phyloP scores from a whole-genome alignment of 2,113 vertebrate species.

The Nesogale talazaci region DNA sequence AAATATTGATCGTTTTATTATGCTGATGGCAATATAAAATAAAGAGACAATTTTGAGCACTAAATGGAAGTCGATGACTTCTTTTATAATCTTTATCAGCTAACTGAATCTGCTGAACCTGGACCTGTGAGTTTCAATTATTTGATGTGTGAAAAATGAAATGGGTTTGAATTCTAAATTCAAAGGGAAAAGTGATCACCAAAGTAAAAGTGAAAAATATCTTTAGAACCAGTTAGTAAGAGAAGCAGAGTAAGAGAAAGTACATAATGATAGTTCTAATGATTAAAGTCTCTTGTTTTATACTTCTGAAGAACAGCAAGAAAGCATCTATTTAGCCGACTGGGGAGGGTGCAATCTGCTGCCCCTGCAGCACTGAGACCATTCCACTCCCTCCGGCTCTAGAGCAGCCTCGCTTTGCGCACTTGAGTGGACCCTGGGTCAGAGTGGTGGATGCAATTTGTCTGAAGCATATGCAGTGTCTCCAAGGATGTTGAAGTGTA shows the following conservation, averaged over 20 bases:
- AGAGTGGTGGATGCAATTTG: slow-evolving; percentile 59
- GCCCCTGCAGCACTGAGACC: slow-evolving; percentile 78
- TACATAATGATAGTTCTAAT: slow-evolving; percentile 86
- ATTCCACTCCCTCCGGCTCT: background rate
- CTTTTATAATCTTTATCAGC: slow-evolving; percentile 8
- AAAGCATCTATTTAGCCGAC: slow-evolving; percentile 83
- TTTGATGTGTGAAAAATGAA: slow-evolving; percentile 76
- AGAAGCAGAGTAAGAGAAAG: slow-evolving; percentile 83
- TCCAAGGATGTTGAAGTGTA: background rate
- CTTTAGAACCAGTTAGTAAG: slow-evolving; percentile 81
- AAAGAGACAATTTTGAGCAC: slow-evolving; percentile 27
- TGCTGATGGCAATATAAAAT: background rate
- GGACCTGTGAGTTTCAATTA: slow-evolving; percentile 65
- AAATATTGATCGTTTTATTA: slow-evolving; percentile 8
- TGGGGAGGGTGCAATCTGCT: slow-evolving; percentile 76
- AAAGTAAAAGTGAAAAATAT: slow-evolving; percentile 86
- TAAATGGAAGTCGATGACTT: slow-evolving; percentile 19
- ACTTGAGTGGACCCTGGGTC: slow-evolving; percentile 60
- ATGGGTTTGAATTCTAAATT: slow-evolving; percentile 63
- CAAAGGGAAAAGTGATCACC: slow-evolving; percentile 71
- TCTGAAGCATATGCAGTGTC: background rate
- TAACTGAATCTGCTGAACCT: slow-evolving; percentile 11
- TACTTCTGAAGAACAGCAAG: slow-evolving; percentile 84
- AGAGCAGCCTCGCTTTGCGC: slow-evolving; percentile 67
- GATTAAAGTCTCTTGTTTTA: slow-evolving; percentile 86